phyloP scores from a whole-genome alignment of 2,888 invertebrate species.

The Pseudoips prasinana region DNA sequence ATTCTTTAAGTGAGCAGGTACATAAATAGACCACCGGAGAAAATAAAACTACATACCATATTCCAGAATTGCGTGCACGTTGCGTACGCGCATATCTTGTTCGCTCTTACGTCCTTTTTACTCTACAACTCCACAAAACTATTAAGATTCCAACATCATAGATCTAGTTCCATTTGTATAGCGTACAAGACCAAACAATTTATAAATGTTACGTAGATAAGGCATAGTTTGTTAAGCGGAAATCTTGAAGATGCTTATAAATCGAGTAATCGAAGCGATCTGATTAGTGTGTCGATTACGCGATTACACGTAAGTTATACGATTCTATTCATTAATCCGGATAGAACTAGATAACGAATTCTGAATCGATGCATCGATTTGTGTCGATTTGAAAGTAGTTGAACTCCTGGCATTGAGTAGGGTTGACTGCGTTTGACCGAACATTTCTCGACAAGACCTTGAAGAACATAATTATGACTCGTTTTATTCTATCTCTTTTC shows the following conservation, averaged over 20 bases:
- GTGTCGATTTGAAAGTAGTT: constrained; percentile 55
- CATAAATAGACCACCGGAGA: too few species aligned
- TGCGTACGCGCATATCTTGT: too few species aligned
- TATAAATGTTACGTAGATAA: constrained; percentile 31
- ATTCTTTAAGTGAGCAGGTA: too few species aligned
- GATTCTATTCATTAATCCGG: constrained; percentile 75
- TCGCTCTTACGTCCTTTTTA: too few species aligned
- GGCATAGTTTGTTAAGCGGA: constrained; percentile 45
- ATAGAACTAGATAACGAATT: constrained; percentile 67
- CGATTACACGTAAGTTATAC: constrained; percentile 74
- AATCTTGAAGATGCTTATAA: constrained; percentile 71
- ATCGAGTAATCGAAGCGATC: constrained; percentile 69
- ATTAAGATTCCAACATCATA: constrained; percentile 13
- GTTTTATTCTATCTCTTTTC: too few species aligned
- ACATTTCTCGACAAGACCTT: too few species aligned
- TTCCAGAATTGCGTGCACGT: too few species aligned
- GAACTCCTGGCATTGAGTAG: constrained; percentile 45
- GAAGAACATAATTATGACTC: too few species aligned
- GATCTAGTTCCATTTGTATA: constrained; percentile 27
- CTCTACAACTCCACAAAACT: too few species aligned
- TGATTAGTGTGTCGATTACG: constrained; percentile 78
- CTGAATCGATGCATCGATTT: constrained; percentile 64
- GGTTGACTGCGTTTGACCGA: constrained; percentile 39
- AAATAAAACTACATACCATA: too few species aligned
- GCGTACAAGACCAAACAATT: constrained; percentile 30